Base-by-base conservation (phyloP, 1,140 invertebrate genomes). In the Magallana ariakensis region DNA sequence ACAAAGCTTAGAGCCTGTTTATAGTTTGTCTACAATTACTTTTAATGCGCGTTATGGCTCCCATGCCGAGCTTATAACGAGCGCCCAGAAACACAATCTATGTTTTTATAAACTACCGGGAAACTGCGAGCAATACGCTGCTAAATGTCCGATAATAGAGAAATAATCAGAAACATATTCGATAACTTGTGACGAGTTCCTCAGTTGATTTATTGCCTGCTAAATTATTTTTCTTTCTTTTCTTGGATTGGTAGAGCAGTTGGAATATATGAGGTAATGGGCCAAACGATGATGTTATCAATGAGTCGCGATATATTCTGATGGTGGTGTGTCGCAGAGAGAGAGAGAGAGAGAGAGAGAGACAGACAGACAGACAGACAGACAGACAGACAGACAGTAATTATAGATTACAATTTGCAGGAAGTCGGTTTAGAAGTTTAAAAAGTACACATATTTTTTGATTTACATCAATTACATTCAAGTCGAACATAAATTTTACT, bases 21-120 rank as follows among this genome's bases (percentile, higher is more conserved):
- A 75, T 26, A 26, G 66, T 75, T 75, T 75, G 66, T 75, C 66
- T 75, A 75, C 66, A 75, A 75, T 75, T 75, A 75, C 66, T 75
- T 75, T 75, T 75, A 75, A 75, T 75, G 66, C 66, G 66, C 66
- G 22, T 75, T 75, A 75, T 75, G 66, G 66, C 66, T 75, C 66
- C 22, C 66, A 26, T 33, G 66, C 66, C 66, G 22, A 19, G 66
- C 22, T 75, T 26, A 75, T 75, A 75, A 22, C 22, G 66, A 75
- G 66, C 9, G 66, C 66, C 66, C 66, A 75, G 66, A 75, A 75
- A 75, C 15, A 75, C 66, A 75, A 75, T 75, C 66, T 75, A 26
- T 75, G 66, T 75, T 75, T 75, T 75, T 75, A 75, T 26, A 75
- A 75, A 33, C 66, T 75, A 75, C 66, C 22, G 22, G 66, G 22